These are phyloP conservation scores for Drosophila paranaensis DNA, from an alignment of 2,888 invertebrate species.

Conservation along the genomic window DNA sequence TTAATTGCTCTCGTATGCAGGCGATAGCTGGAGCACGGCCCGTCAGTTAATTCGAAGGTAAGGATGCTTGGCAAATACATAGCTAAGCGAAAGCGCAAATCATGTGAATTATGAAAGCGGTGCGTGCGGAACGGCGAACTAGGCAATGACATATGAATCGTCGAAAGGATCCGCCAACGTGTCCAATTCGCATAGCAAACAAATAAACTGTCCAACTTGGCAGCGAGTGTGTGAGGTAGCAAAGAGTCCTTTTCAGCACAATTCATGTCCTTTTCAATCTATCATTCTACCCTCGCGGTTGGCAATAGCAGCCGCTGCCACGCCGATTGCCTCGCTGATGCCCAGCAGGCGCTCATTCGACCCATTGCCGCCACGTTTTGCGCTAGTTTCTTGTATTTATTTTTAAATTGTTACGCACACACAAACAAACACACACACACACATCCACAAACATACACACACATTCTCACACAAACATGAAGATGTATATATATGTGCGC, in stretches of 20 bases:
- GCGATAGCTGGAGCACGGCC: conserved; percentile 3
- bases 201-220: conserved; percentile 48
- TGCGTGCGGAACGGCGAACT: conserved; percentile 38
- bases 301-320: conserved; percentile 20
- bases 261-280: conserved; percentile 61
- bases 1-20: neutral
- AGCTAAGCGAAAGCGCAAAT: conserved; percentile 50
- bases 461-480: conserved; percentile 8
- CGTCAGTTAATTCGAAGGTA: conserved; percentile 20
- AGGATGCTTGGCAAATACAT: conserved; percentile 37
- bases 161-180: conserved; percentile 39
- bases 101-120: conserved; percentile 60
- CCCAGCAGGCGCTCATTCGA: conserved; percentile 33
- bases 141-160: conserved; percentile 63
- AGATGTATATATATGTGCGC: neutral
- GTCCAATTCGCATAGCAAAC: conserved; percentile 57
- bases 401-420: conserved; percentile 75
- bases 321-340: conserved; percentile 13
- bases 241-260: conserved; percentile 21
- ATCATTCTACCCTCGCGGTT: conserved; percentile 72
- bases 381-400: conserved; percentile 78
- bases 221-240: neutral
- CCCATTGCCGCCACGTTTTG: conserved; percentile 62
- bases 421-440: conserved; percentile 39
- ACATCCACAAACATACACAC: conserved; percentile 13